phyloP scores from a whole-genome alignment of 2,113 vertebrate genomes.

The Saguinus midas region DNA sequence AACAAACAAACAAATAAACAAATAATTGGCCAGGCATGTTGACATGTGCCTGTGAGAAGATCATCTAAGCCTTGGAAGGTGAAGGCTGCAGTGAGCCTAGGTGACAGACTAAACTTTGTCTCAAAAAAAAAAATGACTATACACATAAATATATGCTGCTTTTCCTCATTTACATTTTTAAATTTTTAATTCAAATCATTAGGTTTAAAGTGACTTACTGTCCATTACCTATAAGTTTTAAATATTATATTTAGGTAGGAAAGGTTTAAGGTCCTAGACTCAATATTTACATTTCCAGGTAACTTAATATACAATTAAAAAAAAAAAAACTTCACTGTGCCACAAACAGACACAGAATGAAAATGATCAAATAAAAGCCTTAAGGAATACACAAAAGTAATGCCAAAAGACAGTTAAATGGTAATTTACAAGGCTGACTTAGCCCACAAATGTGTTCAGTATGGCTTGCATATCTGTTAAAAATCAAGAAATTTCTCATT shows the following conservation, averaged over 20 bases:
- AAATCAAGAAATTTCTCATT: neutral
- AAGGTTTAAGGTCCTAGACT: neutral
- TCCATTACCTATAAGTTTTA: neutral
- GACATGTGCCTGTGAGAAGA: too few relatives aligned
- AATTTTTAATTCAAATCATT: slow-evolving; percentile 19
- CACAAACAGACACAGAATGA: neutral
- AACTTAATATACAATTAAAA: neutral
- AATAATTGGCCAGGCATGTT: too few relatives aligned
- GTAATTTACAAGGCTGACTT: neutral
- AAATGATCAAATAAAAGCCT: neutral
- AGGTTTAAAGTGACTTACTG: neutral
- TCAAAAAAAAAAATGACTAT: too few relatives aligned
- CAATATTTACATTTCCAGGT: neutral
- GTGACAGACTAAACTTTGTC: too few relatives aligned
- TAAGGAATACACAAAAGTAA: slow-evolving; percentile 6
- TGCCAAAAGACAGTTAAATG: neutral
- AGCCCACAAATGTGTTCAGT: neutral
- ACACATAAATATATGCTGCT: neutral
- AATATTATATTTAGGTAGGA: neutral
- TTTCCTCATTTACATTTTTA: neutral
- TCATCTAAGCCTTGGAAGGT: too few relatives aligned
- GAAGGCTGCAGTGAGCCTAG: too few relatives aligned
- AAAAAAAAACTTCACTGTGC: neutral
- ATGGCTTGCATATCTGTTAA: neutral
- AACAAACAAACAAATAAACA: too few relatives aligned